Evolutionary conservation across 2,888 invertebrate species (phyloP).

Genomic region (Tachina fera): DNA sequence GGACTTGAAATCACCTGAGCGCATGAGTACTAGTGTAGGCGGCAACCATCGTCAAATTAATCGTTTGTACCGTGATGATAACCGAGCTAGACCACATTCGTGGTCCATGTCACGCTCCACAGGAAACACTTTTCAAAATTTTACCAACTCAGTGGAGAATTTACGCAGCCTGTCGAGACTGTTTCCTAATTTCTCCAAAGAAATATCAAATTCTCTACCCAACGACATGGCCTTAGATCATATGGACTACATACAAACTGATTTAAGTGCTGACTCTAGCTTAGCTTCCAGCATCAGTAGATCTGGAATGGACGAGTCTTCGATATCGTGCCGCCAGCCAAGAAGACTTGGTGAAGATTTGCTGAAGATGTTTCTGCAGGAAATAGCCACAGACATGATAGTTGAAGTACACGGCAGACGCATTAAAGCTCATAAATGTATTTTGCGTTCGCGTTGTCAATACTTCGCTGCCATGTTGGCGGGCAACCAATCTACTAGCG

Average conservation of each 20-base stretch:
- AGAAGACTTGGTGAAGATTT: conserved; percentile 92
- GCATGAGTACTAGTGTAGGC: conserved; percentile 82
- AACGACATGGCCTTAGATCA: conserved; percentile 80
- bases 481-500: conserved; percentile 93
- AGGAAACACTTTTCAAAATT: conserved; percentile 83
- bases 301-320: conserved; percentile 84
- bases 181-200: conserved; percentile 85
- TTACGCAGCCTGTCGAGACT: conserved; percentile 85
- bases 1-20: conserved; percentile 82
- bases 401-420: conserved; percentile 92
- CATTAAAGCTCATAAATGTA: conserved; percentile 95
- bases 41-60: conserved; percentile 80
- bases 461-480: conserved; percentile 96
- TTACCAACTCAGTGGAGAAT: conserved; percentile 85
- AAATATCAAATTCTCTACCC: conserved; percentile 82
- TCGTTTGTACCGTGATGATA: conserved; percentile 80
- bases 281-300: conserved; percentile 85
- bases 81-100: conserved; percentile 83
- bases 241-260: conserved; percentile 83
- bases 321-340: conserved; percentile 83
- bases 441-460: conserved; percentile 94
- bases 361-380: conserved; percentile 94
- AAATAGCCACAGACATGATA: conserved; percentile 94
- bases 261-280: conserved; percentile 85
- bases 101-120: conserved; percentile 86